phyloP scores from a whole-genome alignment of 2,888 invertebrate species.

The Cosmorhoe ocellata region DNA sequence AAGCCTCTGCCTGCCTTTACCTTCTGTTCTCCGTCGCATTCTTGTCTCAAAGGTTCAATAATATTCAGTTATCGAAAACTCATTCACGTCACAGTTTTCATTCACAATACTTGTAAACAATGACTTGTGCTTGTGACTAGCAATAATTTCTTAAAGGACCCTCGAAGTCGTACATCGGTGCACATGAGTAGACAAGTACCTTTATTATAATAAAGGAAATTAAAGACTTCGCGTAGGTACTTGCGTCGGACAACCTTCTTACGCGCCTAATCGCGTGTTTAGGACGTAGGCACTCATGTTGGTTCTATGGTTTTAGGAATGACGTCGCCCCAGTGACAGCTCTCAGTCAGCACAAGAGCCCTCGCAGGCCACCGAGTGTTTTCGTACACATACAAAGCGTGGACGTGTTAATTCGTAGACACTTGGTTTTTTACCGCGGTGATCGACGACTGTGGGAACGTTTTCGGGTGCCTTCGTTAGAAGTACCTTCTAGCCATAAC shows the following conservation, averaged over 20 bases:
- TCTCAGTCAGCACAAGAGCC: slow-evolving; percentile 75
- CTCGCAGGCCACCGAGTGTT: slow-evolving; percentile 76
- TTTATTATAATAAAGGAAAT: slow-evolving; percentile 71
- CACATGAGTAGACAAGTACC: slow-evolving; percentile 47
- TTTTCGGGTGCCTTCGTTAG: slow-evolving; percentile 77
- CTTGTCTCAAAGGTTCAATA: slow-evolving; percentile 13
- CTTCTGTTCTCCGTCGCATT: slow-evolving; percentile 23
- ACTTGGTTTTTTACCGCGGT: slow-evolving; percentile 76
- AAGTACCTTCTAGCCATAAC: slow-evolving; percentile 76
- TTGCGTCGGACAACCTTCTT: slow-evolving; percentile 63
- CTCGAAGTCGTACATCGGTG: slow-evolving; percentile 47
- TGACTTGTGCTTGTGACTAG: slow-evolving; percentile 54
- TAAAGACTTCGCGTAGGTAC: slow-evolving; percentile 53
- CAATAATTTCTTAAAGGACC: slow-evolving; percentile 52
- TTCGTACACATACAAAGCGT: slow-evolving; percentile 77
- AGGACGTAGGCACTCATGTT: slow-evolving; percentile 37
- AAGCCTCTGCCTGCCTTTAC: slow-evolving; percentile 22
- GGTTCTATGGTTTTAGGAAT: slow-evolving; percentile 38
- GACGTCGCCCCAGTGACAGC: slow-evolving; percentile 57
- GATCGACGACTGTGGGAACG: slow-evolving; percentile 82
- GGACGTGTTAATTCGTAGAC: slow-evolving; percentile 82
- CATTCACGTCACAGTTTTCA: slow-evolving; percentile 33
- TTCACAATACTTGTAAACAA: slow-evolving; percentile 50
- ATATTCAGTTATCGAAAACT: slow-evolving; percentile 26
- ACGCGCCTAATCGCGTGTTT: slow-evolving; percentile 55